These are phyloP conservation scores for Homarus americanus DNA, from an alignment of 1,140 invertebrate genomes.

Conservation along the genomic window DNA sequence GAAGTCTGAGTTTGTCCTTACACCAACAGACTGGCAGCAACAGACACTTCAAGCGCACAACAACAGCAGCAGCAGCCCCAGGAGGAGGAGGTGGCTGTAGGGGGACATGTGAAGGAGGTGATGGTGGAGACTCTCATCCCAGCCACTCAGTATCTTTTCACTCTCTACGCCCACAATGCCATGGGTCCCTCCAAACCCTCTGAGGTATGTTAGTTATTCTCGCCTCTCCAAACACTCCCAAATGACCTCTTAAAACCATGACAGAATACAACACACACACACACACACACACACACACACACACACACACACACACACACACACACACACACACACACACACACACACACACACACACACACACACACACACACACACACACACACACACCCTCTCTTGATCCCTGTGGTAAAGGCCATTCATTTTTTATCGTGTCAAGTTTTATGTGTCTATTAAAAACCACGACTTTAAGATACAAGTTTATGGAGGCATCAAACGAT, in stretches of 20 bases:
- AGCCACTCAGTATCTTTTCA: constrained; percentile 77
- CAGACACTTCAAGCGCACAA: constrained; percentile 15
- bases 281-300: neutral
- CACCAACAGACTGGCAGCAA: constrained; percentile 39
- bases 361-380: too few species aligned
- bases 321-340: neutral
- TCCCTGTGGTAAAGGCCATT: too few species aligned
- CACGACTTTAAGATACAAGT: too few species aligned
- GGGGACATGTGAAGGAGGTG: constrained; percentile 40
- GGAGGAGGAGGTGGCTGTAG: constrained; percentile 31
- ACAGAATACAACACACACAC: neutral
- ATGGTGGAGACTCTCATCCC: constrained; percentile 75
- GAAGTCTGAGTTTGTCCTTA: too few species aligned
- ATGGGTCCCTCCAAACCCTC: constrained; percentile 77
- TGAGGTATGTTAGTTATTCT: constrained; percentile 22
- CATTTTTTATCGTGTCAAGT: too few species aligned
- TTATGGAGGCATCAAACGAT: too few species aligned
- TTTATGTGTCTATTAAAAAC: too few species aligned
- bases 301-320: neutral
- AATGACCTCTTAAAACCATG: too few species aligned
- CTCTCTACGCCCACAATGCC: constrained; percentile 78
- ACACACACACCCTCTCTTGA: too few species aligned
- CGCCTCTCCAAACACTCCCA: neutral
- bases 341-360: too few species aligned
- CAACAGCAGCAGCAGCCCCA: neutral